These are phyloP conservation scores for Acrobasis suavella DNA, from an alignment of 2,888 invertebrate genomes.

Conservation along the genomic window DNA sequence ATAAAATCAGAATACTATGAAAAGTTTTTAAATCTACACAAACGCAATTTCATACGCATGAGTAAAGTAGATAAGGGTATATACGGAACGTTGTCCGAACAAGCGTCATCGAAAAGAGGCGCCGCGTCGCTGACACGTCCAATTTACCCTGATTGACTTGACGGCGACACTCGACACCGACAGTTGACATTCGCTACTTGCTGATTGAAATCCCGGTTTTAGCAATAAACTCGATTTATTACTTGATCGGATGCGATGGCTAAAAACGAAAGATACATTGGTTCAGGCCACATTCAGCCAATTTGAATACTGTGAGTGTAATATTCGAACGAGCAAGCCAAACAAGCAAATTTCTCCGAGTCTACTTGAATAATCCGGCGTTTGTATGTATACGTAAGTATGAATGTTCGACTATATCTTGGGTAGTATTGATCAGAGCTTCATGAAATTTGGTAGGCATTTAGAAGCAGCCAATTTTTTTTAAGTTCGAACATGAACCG, in stretches of 20 bases:
- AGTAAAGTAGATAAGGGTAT: not conserved
- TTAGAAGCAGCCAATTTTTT: too few species aligned
- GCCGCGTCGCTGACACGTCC: conserved; percentile 52
- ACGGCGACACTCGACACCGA: conserved; percentile 54
- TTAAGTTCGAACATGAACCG: too few species aligned
- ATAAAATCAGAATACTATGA: too few species aligned
- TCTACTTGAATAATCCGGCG: too few species aligned
- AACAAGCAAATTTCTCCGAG: too few species aligned
- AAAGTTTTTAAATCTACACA: too few species aligned
- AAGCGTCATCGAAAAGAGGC: conserved; percentile 49
- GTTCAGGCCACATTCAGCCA: too few species aligned
- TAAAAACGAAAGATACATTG: conserved; percentile 46
- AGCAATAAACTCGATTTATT: conserved; percentile 62
- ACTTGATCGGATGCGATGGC: conserved; percentile 44
- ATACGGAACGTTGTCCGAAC: conserved; percentile 12
- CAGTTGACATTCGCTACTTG: conserved; percentile 47
- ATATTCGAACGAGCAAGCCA: too few species aligned
- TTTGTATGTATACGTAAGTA: too few species aligned
- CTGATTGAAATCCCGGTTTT: conserved; percentile 66
- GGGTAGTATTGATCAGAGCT: too few species aligned
- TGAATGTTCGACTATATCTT: too few species aligned
- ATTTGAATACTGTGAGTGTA: conserved; percentile 17
- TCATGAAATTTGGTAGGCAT: too few species aligned
- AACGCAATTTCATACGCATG: not conserved
- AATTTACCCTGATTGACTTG: conserved; percentile 69